phyloP scores from a whole-genome alignment of 2,888 invertebrate species.

The Nomada lathburiana region DNA sequence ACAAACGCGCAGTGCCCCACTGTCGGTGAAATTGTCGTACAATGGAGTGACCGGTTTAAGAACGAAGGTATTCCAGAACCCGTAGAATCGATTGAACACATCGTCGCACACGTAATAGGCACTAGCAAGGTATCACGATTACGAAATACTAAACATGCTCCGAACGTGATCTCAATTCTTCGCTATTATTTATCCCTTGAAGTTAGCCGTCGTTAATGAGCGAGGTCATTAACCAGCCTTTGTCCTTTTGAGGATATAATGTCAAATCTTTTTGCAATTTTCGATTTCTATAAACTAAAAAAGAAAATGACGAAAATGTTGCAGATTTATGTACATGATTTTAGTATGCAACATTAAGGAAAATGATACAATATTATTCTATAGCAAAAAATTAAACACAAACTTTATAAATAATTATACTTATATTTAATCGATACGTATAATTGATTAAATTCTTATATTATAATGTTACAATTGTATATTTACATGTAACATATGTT shows the following conservation, averaged over 20 bases:
- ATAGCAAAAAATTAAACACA: too few relatives aligned
- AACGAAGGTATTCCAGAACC: constrained; percentile 85
- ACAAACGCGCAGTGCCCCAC: constrained; percentile 53
- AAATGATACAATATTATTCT: neutral
- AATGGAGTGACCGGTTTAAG: constrained; percentile 85
- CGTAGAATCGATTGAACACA: constrained; percentile 86
- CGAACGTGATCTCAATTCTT: neutral
- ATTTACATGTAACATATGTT: too few relatives aligned
- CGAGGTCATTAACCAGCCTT: neutral
- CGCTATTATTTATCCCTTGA: neutral
- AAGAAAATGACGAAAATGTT: too few relatives aligned
- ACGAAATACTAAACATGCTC: neutral
- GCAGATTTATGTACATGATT: too few relatives aligned
- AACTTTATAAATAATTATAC: too few relatives aligned
- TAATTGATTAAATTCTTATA: too few relatives aligned
- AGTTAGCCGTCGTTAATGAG: neutral
- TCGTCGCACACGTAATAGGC: constrained; percentile 86
- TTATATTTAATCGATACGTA: too few relatives aligned
- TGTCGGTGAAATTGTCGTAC: constrained; percentile 76
- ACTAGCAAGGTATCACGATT: constrained; percentile 84
- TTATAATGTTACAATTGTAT: too few relatives aligned
- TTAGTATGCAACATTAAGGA: neutral
- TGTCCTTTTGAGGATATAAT: neutral
- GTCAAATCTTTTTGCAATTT: neutral
- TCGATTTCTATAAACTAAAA: neutral